A percentile compares a stretch with the other conserved stretches of the same genome.
These are phyloP conservation scores for Eilema griseolum DNA, from an alignment of 2,888 invertebrate species.

Conservation along the genomic window DNA sequence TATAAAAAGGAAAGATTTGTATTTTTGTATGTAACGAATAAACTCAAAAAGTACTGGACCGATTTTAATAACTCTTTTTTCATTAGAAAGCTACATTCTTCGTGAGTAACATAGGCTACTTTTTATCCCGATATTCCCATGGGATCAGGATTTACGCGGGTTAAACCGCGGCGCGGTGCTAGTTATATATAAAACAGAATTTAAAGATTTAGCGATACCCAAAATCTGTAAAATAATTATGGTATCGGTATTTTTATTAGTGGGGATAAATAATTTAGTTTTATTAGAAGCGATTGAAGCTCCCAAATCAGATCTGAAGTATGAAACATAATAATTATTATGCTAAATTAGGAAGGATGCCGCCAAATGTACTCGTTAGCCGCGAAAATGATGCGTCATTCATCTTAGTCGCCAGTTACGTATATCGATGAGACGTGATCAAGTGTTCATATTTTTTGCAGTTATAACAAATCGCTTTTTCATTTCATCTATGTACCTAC, in stretches of 20 bases:
- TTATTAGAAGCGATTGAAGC: neutral
- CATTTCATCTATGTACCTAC: neutral
- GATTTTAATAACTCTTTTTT: no score
- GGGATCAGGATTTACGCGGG: no score
- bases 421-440: neutral
- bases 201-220: neutral
- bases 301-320: neutral
- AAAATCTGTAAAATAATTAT: neutral
- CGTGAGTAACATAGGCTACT: no score
- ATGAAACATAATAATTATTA: neutral
- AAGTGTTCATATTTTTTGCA: neutral
- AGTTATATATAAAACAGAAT: neutral
- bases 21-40: no score
- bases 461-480: neutral
- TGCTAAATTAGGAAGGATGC: neutral
- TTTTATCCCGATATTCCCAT: no score
- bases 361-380: neutral
- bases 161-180: no score
- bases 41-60: no score
- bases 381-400: neutral
- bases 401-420: slow-evolving; percentile 4
- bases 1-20: no score
- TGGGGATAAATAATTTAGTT: no score
- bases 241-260: neutral
- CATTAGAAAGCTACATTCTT: no score